Evolutionary conservation across 1,140 invertebrate genomes (phyloP).

Genomic region (Pseudoatta argentina): DNA sequence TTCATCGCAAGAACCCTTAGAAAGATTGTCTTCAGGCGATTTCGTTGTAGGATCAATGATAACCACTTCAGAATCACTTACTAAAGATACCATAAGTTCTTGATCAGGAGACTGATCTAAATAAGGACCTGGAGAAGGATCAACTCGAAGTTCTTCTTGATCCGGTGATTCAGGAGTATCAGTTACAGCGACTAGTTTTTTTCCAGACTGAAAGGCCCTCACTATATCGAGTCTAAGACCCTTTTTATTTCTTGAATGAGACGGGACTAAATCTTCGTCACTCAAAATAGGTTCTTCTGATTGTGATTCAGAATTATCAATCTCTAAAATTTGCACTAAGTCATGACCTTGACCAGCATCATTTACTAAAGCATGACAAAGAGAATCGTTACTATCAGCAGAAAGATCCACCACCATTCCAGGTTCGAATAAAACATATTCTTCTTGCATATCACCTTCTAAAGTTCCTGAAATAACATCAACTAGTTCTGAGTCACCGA

Average conservation of each 20-base stretch:
- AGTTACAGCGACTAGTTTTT: conserved; percentile 81
- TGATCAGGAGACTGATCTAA: conserved; percentile 82
- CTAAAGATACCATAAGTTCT: conserved; percentile 84
- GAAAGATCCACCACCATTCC: conserved; percentile 88
- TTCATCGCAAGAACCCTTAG: conserved; percentile 89
- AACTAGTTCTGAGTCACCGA: conserved; percentile 86
- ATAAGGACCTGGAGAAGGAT: conserved; percentile 85
- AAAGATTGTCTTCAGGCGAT: conserved; percentile 88
- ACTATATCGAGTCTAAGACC: conserved; percentile 81
- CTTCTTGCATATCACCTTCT: conserved; percentile 87
- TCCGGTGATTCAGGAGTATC: conserved; percentile 87
- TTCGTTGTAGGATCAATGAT: conserved; percentile 88
- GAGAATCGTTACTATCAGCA: conserved; percentile 88
- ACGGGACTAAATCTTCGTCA: conserved; percentile 80
- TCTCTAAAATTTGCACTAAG: conserved; percentile 84
- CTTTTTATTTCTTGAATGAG: conserved; percentile 82
- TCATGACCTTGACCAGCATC: conserved; percentile 82
- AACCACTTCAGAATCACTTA: conserved; percentile 88
- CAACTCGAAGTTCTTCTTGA: conserved; percentile 85
- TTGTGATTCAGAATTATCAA: conserved; percentile 81
- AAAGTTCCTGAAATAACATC: conserved; percentile 88
- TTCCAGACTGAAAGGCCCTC: conserved; percentile 77
- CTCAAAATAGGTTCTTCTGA: conserved; percentile 80
- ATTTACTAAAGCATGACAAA: conserved; percentile 84
- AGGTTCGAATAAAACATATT: conserved; percentile 89